Evolutionary conservation across 2,888 invertebrate species (phyloP).

Genomic region (Helicoverpa assulta): DNA sequence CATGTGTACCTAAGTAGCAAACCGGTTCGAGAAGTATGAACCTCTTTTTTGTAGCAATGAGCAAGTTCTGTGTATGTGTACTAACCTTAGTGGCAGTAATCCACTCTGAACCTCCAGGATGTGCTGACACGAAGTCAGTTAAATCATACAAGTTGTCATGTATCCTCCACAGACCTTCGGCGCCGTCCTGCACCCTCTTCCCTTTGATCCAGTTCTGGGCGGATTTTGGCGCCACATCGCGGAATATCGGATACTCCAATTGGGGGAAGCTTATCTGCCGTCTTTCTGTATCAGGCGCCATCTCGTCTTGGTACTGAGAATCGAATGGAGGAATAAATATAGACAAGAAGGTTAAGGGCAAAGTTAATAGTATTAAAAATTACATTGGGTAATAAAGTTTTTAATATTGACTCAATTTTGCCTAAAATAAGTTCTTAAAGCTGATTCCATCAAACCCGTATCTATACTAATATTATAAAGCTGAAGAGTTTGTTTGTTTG

Average conservation of each 20-base stretch:
- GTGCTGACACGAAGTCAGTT: constrained; percentile 93
- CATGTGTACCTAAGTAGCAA: not conserved
- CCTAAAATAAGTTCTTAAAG: too few relatives aligned
- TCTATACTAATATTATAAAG: too few relatives aligned
- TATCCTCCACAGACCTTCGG: constrained; percentile 95
- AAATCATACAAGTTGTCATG: constrained; percentile 96
- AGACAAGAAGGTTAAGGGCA: too few relatives aligned
- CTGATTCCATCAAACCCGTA: too few relatives aligned
- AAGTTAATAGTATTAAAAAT: too few relatives aligned
- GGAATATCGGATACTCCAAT: constrained; percentile 84
- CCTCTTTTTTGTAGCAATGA: not conserved
- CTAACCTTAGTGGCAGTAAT: constrained; percentile 91
- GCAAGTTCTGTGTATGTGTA: not conserved
- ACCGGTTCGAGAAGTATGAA: not conserved
- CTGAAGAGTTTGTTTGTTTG: too few relatives aligned
- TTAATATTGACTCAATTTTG: too few relatives aligned
- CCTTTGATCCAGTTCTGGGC: constrained; percentile 91
- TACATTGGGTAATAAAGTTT: too few relatives aligned
- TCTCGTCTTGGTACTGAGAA: constrained; percentile 55
- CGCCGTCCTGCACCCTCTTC: constrained; percentile 92
- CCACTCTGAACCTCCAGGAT: constrained; percentile 97
- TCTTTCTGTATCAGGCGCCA: constrained; percentile 76
- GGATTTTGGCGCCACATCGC: constrained; percentile 83
- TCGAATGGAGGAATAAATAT: not conserved
- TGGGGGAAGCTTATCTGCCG: constrained; percentile 86